Conservation (phyloP, 2,888 invertebrate genomes). For the Orthosia gracilis region DNA sequence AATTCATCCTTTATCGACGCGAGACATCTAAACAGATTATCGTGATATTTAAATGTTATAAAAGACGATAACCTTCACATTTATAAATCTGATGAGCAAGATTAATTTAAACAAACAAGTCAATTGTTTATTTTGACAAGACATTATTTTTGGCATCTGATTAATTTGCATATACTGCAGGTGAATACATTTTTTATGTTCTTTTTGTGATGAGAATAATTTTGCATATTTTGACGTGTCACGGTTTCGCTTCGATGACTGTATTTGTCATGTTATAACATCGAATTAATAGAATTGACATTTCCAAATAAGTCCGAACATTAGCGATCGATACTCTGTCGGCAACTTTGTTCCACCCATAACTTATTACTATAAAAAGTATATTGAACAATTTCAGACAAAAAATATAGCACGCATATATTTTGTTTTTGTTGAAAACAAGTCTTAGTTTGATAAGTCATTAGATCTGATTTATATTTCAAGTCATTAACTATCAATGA, state of each 20-base stretch:
- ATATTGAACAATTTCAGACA: constrained; percentile 37
- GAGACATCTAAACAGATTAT: constrained; percentile 31
- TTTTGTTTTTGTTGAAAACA: constrained; percentile 41
- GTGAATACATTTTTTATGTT: constrained; percentile 17
- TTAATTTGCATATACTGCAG: constrained; percentile 32
- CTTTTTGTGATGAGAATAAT: not conserved
- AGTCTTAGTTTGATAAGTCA: constrained; percentile 36
- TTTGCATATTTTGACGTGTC: constrained; percentile 8
- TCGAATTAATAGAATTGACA: constrained; percentile 37
- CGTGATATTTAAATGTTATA: constrained; percentile 54
- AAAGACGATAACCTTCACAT: constrained; percentile 55
- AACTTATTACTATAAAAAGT: constrained; percentile 52
- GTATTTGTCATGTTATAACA: constrained; percentile 4
- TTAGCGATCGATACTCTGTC: constrained; percentile 8
- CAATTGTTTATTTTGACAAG: constrained; percentile 38
- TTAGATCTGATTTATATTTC: constrained; percentile 61
- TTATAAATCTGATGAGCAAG: constrained; percentile 23
- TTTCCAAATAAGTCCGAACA: constrained; percentile 19
- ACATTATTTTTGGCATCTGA: constrained; percentile 9
- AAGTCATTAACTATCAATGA: constrained; percentile 59
- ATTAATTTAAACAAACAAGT: constrained; percentile 49
- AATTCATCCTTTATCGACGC: constrained; percentile 20
- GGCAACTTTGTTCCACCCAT: constrained; percentile 45
- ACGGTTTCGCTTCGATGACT: not conserved
- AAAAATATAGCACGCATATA: constrained; percentile 40